Evolutionary conservation across 2,888 invertebrate genomes (phyloP).

Genomic region (Caenorhabditis sinica): DNA sequence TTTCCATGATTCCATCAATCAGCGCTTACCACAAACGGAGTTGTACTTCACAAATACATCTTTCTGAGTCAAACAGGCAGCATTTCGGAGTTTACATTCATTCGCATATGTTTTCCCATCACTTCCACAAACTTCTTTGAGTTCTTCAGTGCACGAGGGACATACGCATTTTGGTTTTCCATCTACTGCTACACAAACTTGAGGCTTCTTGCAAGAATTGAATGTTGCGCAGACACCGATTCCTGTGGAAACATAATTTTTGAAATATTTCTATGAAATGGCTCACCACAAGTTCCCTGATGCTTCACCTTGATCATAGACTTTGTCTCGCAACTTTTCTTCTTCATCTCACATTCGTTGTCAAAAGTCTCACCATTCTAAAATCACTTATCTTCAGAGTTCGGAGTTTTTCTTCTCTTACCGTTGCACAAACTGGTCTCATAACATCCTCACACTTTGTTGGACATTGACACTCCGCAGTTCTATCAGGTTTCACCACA

Average conservation of each 20-base stretch:
- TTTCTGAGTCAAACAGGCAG: slow-evolving; percentile 89
- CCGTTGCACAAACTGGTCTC: slow-evolving; percentile 76
- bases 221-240: slow-evolving; percentile 74
- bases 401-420: slow-evolving; percentile 11
- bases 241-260: slow-evolving; percentile 60
- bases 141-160: slow-evolving; percentile 89
- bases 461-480: slow-evolving; percentile 72
- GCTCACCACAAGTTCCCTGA: slow-evolving; percentile 86
- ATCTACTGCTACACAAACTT: slow-evolving; percentile 72
- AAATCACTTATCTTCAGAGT: not conserved
- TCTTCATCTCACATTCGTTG: slow-evolving; percentile 91
- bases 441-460: slow-evolving; percentile 75
- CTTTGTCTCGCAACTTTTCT: slow-evolving; percentile 84
- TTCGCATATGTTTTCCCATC: slow-evolving; percentile 87
- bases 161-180: slow-evolving; percentile 88
- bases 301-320: slow-evolving; percentile 84
- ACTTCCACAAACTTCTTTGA: slow-evolving; percentile 86
- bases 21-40: slow-evolving; percentile 89
- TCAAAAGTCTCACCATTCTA: slow-evolving; percentile 91
- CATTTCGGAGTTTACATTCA: slow-evolving; percentile 90
- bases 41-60: slow-evolving; percentile 90
- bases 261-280: not conserved
- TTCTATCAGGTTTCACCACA: slow-evolving; percentile 85
- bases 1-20: not conserved
- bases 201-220: slow-evolving; percentile 70